phyloP scores from a whole-genome alignment of 2,113 vertebrate genomes.

The Symphodus melops region DNA sequence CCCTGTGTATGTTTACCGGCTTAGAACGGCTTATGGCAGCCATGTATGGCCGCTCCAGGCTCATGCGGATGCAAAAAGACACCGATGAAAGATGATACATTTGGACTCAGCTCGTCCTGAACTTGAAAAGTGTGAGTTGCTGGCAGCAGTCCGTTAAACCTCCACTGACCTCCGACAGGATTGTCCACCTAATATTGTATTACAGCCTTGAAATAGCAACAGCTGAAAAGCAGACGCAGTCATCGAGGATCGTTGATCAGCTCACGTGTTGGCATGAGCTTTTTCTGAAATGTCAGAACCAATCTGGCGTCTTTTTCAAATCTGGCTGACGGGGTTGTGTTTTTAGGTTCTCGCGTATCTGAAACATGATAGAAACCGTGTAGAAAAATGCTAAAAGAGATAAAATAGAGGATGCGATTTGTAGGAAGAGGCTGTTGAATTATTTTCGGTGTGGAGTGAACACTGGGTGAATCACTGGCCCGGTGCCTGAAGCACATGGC shows the following conservation, averaged over 20 bases:
- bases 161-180: constrained; percentile 35
- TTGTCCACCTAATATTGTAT: constrained; percentile 23
- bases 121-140: constrained; percentile 39
- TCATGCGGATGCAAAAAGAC: constrained; percentile 7
- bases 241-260: constrained; percentile 12
- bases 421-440: background rate
- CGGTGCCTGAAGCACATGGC: background rate
- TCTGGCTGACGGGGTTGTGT: too few relatives aligned
- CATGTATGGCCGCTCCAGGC: constrained; percentile 18
- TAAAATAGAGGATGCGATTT: background rate
- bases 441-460: background rate
- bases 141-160: constrained; percentile 37
- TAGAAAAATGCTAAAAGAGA: background rate
- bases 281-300: background rate
- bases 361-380: background rate
- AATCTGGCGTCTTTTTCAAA: background rate
- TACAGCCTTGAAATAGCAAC: constrained; percentile 43
- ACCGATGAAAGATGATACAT: constrained; percentile 13
- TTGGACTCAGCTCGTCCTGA: constrained; percentile 1
- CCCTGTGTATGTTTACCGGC: constrained; percentile 5
- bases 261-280: constrained; percentile 8
- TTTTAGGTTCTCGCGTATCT: background rate
- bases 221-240: constrained; percentile 4
- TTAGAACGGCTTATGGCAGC: constrained; percentile 1
- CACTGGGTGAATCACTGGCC: background rate